phyloP scores from a whole-genome alignment of 2,888 invertebrate species.

The Mimachlamys varia region DNA sequence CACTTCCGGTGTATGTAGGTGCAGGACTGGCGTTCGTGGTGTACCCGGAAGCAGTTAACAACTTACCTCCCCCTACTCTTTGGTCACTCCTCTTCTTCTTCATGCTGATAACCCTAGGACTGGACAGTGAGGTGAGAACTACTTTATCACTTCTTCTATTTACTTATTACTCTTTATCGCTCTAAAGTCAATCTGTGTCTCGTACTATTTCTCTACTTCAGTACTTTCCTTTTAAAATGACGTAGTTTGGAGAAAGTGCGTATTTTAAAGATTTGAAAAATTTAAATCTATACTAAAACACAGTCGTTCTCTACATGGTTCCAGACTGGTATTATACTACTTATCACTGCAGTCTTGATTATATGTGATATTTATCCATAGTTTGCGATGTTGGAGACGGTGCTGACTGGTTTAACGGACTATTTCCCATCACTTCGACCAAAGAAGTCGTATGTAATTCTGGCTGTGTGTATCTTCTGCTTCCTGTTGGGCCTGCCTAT shows the following conservation, averaged over 20 bases:
- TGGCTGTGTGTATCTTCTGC: conserved; percentile 65
- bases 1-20: conserved; percentile 56
- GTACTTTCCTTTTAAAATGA: too few relatives aligned
- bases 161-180: too few relatives aligned
- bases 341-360: too few relatives aligned
- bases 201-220: too few relatives aligned
- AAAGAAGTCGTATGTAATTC: conserved; percentile 72
- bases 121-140: conserved; percentile 73
- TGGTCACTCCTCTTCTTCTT: conserved; percentile 77
- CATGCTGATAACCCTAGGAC: conserved; percentile 73
- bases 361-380: conserved; percentile 61
- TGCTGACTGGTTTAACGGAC: conserved; percentile 80
- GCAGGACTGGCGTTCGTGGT: conserved; percentile 75
- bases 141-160: background rate
- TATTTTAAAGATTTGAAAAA: too few relatives aligned
- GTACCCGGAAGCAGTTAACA: conserved; percentile 73
- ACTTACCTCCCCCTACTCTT: conserved; percentile 69
- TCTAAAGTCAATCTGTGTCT: too few relatives aligned
- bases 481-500: conserved; percentile 75
- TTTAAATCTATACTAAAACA: too few relatives aligned
- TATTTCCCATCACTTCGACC: conserved; percentile 80
- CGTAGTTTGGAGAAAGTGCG: too few relatives aligned
- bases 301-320: too few relatives aligned
- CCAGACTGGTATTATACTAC: too few relatives aligned
- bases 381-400: conserved; percentile 81